A percentile compares a stretch with the other conserved stretches of the same genome.
These are phyloP conservation scores for Ascaphus truei DNA, from an alignment of 2,113 vertebrate species.

Conservation along the genomic window DNA sequence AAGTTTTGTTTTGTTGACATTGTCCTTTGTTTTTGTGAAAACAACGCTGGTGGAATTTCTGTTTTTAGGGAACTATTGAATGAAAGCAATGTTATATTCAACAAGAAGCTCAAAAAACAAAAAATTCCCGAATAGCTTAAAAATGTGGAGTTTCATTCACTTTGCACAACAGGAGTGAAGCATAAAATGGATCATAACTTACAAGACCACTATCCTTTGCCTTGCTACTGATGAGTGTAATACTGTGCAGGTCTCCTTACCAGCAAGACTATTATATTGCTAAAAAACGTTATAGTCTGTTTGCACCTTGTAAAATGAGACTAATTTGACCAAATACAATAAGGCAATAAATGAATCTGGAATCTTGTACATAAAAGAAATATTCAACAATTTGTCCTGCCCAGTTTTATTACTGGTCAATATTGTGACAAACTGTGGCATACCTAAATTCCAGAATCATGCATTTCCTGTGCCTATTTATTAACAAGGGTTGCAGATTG, in stretches of 20 bases:
- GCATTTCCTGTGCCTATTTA: slow-evolving; percentile 13
- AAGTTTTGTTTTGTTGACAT: too few species aligned
- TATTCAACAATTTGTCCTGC: background rate
- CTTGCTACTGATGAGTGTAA: background rate
- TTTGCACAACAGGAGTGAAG: background rate
- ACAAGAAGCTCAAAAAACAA: too few species aligned
- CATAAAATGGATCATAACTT: background rate
- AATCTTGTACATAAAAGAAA: background rate
- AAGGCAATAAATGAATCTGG: slow-evolving; percentile 10
- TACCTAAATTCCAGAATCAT: too few species aligned
- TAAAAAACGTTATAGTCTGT: background rate
- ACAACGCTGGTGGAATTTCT: too few species aligned
- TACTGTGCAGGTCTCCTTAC: background rate
- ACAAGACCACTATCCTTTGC: background rate
- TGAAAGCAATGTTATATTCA: too few species aligned
- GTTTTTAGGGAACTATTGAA: too few species aligned
- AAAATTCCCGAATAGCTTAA: too few species aligned
- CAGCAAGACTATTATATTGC: too few species aligned
- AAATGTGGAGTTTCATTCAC: too few species aligned
- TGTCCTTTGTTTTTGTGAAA: too few species aligned
- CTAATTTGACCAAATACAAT: background rate
- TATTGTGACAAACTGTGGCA: slow-evolving; percentile 3
- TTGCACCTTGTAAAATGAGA: background rate
- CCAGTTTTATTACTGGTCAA: background rate
- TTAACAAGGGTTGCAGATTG: background rate